phyloP scores from a whole-genome alignment of 1,140 invertebrate species.

The Eriocheir sinensis region DNA sequence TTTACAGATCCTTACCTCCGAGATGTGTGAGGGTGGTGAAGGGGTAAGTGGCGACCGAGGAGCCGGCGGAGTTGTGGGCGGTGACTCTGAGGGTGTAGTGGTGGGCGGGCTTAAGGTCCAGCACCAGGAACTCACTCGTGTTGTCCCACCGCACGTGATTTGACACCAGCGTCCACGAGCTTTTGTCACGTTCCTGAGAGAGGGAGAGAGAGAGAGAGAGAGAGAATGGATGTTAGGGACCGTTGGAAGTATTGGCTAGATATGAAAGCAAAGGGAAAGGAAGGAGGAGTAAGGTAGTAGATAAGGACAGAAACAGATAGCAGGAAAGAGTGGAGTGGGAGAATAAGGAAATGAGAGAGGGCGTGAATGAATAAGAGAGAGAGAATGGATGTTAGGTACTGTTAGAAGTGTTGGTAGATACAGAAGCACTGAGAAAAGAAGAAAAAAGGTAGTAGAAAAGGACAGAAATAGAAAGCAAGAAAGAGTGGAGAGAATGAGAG shows the following conservation, averaged over 20 bases:
- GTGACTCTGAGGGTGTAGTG: constrained; percentile 82
- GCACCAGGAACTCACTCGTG: constrained; percentile 80
- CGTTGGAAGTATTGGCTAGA: no score
- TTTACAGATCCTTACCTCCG: constrained; percentile 67
- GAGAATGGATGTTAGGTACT: no score
- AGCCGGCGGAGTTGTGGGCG: constrained; percentile 83
- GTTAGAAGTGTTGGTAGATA: no score
- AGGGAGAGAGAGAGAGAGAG: background rate
- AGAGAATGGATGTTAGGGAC: background rate
- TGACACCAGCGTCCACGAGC: constrained; percentile 77
- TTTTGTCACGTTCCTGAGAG: constrained; percentile 20
- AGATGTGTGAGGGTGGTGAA: constrained; percentile 81
- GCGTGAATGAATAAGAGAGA: no score
- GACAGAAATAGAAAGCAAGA: no score
- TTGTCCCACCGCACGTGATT: constrained; percentile 79
- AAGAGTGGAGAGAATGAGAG: no score
- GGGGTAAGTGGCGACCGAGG: constrained; percentile 81
- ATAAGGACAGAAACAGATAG: no score
- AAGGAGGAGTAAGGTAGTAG: no score
- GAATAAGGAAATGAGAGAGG: no score
- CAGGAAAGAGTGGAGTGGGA: no score
- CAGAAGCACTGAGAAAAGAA: no score
- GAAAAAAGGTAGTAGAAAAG: no score
- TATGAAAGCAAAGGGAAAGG: background rate
- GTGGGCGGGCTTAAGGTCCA: constrained; percentile 81